Conservation (phyloP, 2,113 vertebrate genomes). For the Clarias gariepinus region DNA sequence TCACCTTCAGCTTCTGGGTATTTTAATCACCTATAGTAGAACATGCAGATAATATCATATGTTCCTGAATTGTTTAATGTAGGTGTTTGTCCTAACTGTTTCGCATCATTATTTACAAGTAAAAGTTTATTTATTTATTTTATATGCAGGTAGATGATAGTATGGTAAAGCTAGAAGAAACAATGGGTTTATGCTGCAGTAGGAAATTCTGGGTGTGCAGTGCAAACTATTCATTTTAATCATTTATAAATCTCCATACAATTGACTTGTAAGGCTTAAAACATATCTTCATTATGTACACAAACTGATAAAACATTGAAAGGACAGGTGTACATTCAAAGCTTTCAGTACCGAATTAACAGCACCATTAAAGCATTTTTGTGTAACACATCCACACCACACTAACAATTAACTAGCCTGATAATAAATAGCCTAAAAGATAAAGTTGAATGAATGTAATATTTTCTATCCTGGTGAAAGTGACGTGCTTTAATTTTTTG, state of each 20-base stretch:
- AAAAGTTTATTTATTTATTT: background rate
- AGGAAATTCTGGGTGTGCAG: background rate
- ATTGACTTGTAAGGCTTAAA: slow-evolving; percentile 15
- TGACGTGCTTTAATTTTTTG: slow-evolving; percentile 37
- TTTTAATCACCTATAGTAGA: slow-evolving; percentile 35
- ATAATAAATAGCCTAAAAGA: slow-evolving; percentile 45
- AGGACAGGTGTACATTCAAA: slow-evolving; percentile 37
- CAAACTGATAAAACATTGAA: slow-evolving; percentile 38
- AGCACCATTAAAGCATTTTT: slow-evolving; percentile 35
- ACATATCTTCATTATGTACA: slow-evolving; percentile 38
- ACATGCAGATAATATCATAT: slow-evolving; percentile 24
- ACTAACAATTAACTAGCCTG: slow-evolving; percentile 47
- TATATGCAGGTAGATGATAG: slow-evolving; percentile 3
- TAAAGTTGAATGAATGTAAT: slow-evolving; percentile 39
- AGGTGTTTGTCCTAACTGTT: background rate
- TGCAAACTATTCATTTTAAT: slow-evolving; percentile 6
- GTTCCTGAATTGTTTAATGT: background rate
- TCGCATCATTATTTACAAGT: background rate
- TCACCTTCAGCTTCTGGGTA: slow-evolving; percentile 60
- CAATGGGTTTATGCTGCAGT: background rate
- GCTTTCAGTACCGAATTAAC: slow-evolving; percentile 32
- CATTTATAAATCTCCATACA: slow-evolving; percentile 18
- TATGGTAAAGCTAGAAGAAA: background rate
- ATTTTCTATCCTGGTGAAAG: slow-evolving; percentile 27
- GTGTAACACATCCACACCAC: slow-evolving; percentile 38